Evolutionary conservation across 1,140 invertebrate species (phyloP).

Genomic region (Potamilus streckersoni): DNA sequence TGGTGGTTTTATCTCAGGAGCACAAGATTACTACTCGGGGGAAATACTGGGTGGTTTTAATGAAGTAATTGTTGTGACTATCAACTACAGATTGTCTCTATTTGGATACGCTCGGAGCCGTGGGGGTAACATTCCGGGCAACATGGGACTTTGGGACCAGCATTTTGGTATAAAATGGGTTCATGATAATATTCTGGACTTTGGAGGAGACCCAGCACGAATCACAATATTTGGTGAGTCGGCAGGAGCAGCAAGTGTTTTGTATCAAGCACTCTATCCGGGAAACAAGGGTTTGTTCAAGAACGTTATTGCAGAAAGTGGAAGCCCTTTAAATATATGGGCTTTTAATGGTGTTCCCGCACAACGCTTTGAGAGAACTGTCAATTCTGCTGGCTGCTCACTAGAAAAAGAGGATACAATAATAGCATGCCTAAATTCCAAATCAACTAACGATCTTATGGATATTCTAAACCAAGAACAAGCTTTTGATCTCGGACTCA

Average conservation of each 20-base stretch:
- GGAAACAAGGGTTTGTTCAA: slow-evolving; percentile 29
- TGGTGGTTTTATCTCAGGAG: slow-evolving; percentile 89
- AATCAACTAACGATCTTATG: too few relatives aligned
- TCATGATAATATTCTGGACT: slow-evolving; percentile 77
- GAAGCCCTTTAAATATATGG: too few relatives aligned
- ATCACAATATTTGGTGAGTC: slow-evolving; percentile 88
- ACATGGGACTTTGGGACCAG: slow-evolving; percentile 71
- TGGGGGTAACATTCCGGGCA: slow-evolving; percentile 48
- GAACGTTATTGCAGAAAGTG: too few relatives aligned
- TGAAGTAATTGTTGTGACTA: slow-evolving; percentile 84
- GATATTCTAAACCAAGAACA: slow-evolving; percentile 67
- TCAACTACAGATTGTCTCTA: slow-evolving; percentile 81
- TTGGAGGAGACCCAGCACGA: slow-evolving; percentile 78
- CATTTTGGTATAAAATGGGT: slow-evolving; percentile 81
- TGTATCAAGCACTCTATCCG: slow-evolving; percentile 21
- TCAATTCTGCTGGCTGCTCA: too few relatives aligned
- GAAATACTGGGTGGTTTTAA: slow-evolving; percentile 78
- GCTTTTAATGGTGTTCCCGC: too few relatives aligned
- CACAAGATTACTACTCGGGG: slow-evolving; percentile 93
- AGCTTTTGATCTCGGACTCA: slow-evolving; percentile 68
- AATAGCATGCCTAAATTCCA: too few relatives aligned
- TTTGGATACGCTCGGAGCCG: slow-evolving; percentile 76
- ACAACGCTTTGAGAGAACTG: too few relatives aligned
- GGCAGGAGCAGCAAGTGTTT: slow-evolving; percentile 74
- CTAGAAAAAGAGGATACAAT: too few relatives aligned